These are phyloP conservation scores for Hemithea aestivaria DNA, from an alignment of 2,888 invertebrate species.

Conservation along the genomic window DNA sequence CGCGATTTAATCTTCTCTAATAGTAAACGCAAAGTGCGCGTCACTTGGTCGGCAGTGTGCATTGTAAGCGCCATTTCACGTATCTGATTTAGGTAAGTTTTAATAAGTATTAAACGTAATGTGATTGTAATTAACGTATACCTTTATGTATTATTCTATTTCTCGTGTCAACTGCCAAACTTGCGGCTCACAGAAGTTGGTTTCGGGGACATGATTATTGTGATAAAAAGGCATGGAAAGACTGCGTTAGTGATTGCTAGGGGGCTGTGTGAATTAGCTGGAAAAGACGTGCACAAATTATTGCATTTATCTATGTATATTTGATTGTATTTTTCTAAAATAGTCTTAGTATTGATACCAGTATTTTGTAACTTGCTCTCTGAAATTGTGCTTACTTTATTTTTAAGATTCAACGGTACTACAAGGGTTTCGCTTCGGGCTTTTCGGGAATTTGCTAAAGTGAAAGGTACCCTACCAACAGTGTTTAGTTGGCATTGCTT, in stretches of 20 bases:
- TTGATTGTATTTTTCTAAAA: slow-evolving; percentile 20
- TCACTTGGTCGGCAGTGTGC: slow-evolving; percentile 41
- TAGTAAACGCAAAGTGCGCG: slow-evolving; percentile 13
- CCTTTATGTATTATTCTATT: slow-evolving; percentile 43
- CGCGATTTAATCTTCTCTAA: slow-evolving; percentile 5
- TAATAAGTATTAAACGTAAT: slow-evolving; percentile 74
- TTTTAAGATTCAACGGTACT: not conserved
- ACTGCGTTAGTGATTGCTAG: slow-evolving; percentile 42
- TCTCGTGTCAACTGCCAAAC: slow-evolving; percentile 64
- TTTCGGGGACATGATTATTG: slow-evolving; percentile 39
- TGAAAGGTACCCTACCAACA: not conserved
- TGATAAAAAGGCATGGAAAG: slow-evolving; percentile 56
- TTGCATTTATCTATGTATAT: slow-evolving; percentile 25
- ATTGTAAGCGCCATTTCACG: slow-evolving; percentile 48
- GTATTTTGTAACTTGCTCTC: slow-evolving; percentile 2
- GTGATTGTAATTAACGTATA: slow-evolving; percentile 69
- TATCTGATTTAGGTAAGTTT: slow-evolving; percentile 62
- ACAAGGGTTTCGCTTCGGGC: not conserved
- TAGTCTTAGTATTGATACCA: slow-evolving; percentile 4
- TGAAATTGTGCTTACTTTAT: slow-evolving; percentile 1
- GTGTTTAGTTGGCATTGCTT: slow-evolving; percentile 4
- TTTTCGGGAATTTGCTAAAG: not conserved
- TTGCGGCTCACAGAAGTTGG: slow-evolving; percentile 48
- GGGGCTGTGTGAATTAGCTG: slow-evolving; percentile 47
- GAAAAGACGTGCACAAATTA: slow-evolving; percentile 29